A percentile compares a stretch with the other conserved stretches of the same genome.
phyloP scores from a whole-genome alignment of 2,888 invertebrate genomes.

The Eulithis testata region DNA sequence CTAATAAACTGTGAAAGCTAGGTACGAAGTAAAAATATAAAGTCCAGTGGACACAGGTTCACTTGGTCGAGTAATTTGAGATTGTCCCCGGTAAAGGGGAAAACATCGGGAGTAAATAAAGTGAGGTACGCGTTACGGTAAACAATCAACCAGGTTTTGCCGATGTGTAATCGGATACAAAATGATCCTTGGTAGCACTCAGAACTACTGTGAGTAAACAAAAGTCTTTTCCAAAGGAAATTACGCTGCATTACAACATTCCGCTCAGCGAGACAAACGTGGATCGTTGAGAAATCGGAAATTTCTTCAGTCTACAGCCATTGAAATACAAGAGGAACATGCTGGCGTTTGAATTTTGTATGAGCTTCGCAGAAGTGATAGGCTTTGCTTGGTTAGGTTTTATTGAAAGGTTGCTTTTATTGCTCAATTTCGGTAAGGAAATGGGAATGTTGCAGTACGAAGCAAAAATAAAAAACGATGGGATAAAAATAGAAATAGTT shows the following conservation, averaged over 20 bases:
- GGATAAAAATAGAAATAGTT: not conserved
- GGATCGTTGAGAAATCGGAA: slow-evolving; percentile 47
- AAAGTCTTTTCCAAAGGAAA: slow-evolving; percentile 59
- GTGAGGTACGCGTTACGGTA: slow-evolving; percentile 58
- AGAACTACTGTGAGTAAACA: slow-evolving; percentile 56
- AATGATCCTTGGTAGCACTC: slow-evolving; percentile 62
- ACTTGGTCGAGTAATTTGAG: slow-evolving; percentile 62
- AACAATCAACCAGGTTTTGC: slow-evolving; percentile 68
- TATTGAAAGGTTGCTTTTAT: slow-evolving; percentile 31
- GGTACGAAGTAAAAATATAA: slow-evolving; percentile 22
- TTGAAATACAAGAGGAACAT: slow-evolving; percentile 45
- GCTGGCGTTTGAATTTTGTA: slow-evolving; percentile 47
- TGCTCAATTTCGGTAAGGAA: slow-evolving; percentile 26
- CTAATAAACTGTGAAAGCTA: slow-evolving; percentile 9
- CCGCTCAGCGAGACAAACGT: slow-evolving; percentile 53
- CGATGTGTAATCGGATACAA: slow-evolving; percentile 75
- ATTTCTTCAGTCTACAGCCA: slow-evolving; percentile 40
- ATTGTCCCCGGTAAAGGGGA: slow-evolving; percentile 58
- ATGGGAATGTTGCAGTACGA: slow-evolving; percentile 4
- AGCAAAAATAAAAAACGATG: not conserved
- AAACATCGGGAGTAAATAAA: slow-evolving; percentile 71
- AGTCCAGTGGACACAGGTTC: slow-evolving; percentile 41
- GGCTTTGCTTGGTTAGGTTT: slow-evolving; percentile 34
- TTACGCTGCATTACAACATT: slow-evolving; percentile 63
- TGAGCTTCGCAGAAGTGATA: slow-evolving; percentile 41